Evolutionary conservation across 2,888 invertebrate genomes (phyloP), one percentile per base, ranked within the genome.

Genomic region (Norana najaformis): DNA sequence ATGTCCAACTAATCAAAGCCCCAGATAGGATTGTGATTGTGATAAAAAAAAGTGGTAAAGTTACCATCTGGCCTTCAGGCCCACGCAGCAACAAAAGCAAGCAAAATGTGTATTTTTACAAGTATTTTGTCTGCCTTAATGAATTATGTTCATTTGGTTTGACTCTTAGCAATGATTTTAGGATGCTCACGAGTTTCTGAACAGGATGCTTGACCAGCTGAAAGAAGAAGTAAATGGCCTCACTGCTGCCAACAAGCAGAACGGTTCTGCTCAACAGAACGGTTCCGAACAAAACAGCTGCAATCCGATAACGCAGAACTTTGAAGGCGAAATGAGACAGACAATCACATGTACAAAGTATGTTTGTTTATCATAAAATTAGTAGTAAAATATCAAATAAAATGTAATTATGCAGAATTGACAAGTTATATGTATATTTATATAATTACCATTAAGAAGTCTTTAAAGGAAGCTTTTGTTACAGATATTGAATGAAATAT

Each of bases 161-260:
- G 30, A 69, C 69, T 69, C 69, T 69, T 30, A n/a, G 8, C n/a
- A 69, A 69, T 69, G 69, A 35, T 85, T 35, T 89, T 88, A 95
- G 95, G 95, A 95, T 93, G 95, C 94, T 38, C 95, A 95, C 92
- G 95, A 95, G 92, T 94, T 94, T 91, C 92, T 95, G 85, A 92
- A 93, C 39, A 94, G 94, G 91, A 92, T 95, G 47, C 88, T 95
- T 69, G 94, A 94, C 91, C 94, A 94, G 91, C 90, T 94, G 47
- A 94, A 94, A 89, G 94, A 94, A 85, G 95, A 95, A 90, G 93
- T 94, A 13, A 91, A 37, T 34, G 37, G 35, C 36, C 85, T 38
- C 34, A 41, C 36, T 39, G 69, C 18, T 36, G 35, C 36, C 36
- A 20, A n/a, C 23, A 37, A 88, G 18, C 47, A 47, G 47, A 47